A percentile compares a stretch with the other conserved stretches of the same genome.
Evolutionary conservation across 2,888 invertebrate genomes (phyloP).

Genomic region (Altica lythri): DNA sequence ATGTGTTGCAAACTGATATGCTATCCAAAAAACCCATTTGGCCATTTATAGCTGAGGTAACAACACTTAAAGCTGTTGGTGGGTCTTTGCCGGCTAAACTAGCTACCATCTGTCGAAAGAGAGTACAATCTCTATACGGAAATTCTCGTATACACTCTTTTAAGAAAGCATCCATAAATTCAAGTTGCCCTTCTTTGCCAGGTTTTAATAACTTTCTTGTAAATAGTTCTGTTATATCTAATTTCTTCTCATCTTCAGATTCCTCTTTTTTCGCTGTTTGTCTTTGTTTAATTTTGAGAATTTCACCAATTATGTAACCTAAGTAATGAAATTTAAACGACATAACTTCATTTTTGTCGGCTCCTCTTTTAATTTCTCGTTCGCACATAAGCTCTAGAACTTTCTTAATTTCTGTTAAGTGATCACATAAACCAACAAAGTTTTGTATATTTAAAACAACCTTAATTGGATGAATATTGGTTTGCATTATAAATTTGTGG

Average conservation of each 20-base stretch:
- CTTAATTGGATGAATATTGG: constrained; percentile 84
- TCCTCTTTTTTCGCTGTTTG: constrained; percentile 59
- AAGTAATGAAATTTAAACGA: constrained; percentile 89
- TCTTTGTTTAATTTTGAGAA: constrained; percentile 70
- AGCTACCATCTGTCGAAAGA: constrained; percentile 84
- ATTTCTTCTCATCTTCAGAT: constrained; percentile 61
- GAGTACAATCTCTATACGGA: constrained; percentile 85
- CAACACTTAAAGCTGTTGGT: constrained; percentile 70
- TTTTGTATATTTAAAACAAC: constrained; percentile 80
- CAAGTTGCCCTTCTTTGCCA: constrained; percentile 67
- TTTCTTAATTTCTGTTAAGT: constrained; percentile 74
- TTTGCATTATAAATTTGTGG: constrained; percentile 84
- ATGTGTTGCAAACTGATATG: constrained; percentile 78
- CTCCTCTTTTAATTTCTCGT: constrained; percentile 80
- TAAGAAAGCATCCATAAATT: constrained; percentile 74
- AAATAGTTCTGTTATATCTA: constrained; percentile 75
- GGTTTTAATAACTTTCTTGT: constrained; percentile 77
- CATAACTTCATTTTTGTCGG: constrained; percentile 87
- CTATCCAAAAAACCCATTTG: constrained; percentile 77
- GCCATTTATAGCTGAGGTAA: constrained; percentile 85
- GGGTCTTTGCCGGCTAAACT: constrained; percentile 77
- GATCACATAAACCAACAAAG: constrained; percentile 71
- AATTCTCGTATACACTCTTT: constrained; percentile 88
- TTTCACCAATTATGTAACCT: constrained; percentile 73
- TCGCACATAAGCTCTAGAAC: constrained; percentile 84